Percentiles rank a stretch among this genome's conserved stretches.
These are phyloP conservation scores for Oxyura jamaicensis DNA, from an alignment of 2,113 vertebrate species.

Conservation along the genomic window DNA sequence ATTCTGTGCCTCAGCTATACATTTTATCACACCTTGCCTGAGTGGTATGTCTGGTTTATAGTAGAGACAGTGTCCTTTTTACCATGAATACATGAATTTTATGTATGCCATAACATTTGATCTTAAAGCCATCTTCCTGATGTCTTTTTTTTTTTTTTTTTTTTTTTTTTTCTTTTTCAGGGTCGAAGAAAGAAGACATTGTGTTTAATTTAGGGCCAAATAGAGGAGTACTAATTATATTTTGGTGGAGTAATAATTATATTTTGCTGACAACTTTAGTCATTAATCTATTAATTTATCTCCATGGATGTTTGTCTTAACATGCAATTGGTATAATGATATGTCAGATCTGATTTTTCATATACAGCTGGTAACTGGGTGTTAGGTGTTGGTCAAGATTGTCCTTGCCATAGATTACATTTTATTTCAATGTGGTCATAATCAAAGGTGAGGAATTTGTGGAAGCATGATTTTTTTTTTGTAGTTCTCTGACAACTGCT, in stretches of 20 bases:
- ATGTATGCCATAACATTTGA: background rate
- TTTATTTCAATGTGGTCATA: conserved; percentile 34
- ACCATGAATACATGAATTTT: background rate
- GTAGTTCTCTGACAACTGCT: conserved; percentile 14
- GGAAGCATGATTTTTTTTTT: conserved; percentile 7
- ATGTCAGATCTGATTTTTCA: background rate
- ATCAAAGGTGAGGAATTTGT: conserved; percentile 26
- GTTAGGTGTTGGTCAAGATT: background rate
- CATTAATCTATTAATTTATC: background rate
- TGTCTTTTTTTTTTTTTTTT: background rate
- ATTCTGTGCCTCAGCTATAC: background rate
- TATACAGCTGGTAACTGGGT: background rate
- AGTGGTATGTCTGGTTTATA: background rate
- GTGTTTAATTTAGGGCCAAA: background rate
- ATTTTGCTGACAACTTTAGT: background rate
- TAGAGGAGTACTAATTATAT: background rate
- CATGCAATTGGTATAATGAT: background rate
- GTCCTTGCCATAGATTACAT: background rate
- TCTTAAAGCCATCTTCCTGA: background rate
- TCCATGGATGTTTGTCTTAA: background rate
- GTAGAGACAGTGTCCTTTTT: background rate
- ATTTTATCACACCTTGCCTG: background rate
- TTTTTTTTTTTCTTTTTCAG: background rate
- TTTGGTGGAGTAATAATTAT: background rate
- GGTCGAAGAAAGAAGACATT: background rate